phyloP scores from a whole-genome alignment of 2,797 vertebrate species.

The Enteromius fasciolatus region DNA sequence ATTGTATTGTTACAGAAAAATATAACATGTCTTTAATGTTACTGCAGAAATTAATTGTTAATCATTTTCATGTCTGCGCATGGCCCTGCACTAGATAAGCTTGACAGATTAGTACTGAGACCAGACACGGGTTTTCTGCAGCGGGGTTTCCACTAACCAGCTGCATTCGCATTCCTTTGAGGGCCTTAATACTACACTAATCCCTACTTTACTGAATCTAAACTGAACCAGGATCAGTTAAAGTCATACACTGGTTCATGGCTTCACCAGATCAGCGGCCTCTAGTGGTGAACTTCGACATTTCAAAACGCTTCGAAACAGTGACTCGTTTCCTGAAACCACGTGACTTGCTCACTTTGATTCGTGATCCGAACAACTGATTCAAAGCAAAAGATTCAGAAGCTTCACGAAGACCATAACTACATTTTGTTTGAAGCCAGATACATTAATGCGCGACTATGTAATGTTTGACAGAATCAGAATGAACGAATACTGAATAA shows the following conservation, averaged over 20 bases:
- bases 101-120: no score
- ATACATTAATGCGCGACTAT: background rate
- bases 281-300: background rate
- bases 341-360: background rate
- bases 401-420: background rate
- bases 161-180: background rate
- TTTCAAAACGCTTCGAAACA: background rate
- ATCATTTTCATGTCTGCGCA: background rate
- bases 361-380: background rate
- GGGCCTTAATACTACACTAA: conserved; percentile 1
- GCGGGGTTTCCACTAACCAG: background rate
- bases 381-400: background rate
- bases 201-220: background rate
- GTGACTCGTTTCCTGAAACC: background rate
- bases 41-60: background rate
- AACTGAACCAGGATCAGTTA: background rate
- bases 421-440: background rate
- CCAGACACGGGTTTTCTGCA: no score
- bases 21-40: background rate
- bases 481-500: background rate
- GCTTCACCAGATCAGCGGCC: background rate
- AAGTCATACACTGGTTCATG: background rate
- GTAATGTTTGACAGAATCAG: background rate
- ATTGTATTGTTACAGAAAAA: background rate
- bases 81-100: no score